phyloP scores from a whole-genome alignment of 2,888 invertebrate genomes.

The Oegoconia quadripuncta region DNA sequence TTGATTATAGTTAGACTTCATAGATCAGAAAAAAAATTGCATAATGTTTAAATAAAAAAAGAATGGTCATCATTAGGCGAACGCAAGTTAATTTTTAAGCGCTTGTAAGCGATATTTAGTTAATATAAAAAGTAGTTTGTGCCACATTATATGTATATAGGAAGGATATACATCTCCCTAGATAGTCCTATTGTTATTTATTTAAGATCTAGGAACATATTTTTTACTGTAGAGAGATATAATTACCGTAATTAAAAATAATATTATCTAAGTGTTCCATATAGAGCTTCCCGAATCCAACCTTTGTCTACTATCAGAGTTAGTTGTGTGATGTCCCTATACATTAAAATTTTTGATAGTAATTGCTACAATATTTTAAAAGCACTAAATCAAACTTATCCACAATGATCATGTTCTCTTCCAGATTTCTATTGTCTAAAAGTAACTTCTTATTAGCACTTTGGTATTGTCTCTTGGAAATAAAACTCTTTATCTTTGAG shows the following conservation, averaged over 20 bases:
- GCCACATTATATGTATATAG: constrained; percentile 59
- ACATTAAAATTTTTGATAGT: not conserved
- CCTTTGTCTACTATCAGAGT: constrained; percentile 53
- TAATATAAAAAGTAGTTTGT: constrained; percentile 54
- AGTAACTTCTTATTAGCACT: too few species aligned
- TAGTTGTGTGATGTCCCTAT: constrained; percentile 26
- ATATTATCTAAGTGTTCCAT: constrained; percentile 53
- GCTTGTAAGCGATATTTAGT: constrained; percentile 20
- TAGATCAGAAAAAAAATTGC: too few species aligned
- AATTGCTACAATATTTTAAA: too few species aligned
- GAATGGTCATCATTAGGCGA: not conserved
- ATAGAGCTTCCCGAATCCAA: constrained; percentile 69
- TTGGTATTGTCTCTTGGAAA: too few species aligned
- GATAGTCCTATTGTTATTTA: constrained; percentile 68
- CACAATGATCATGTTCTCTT: too few species aligned
- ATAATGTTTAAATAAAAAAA: not conserved
- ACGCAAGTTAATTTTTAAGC: not conserved
- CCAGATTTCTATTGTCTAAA: too few species aligned
- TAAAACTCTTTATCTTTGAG: too few species aligned
- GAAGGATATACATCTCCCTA: constrained; percentile 62
- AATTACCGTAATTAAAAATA: constrained; percentile 47
- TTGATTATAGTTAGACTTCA: too few species aligned
- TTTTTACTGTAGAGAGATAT: constrained; percentile 58
- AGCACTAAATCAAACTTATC: too few species aligned
- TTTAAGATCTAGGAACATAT: constrained; percentile 57